A percentile compares a stretch with the other conserved stretches of the same genome.
Conservation (phyloP, 2,888 invertebrate genomes). For the Melipona beecheii region DNA sequence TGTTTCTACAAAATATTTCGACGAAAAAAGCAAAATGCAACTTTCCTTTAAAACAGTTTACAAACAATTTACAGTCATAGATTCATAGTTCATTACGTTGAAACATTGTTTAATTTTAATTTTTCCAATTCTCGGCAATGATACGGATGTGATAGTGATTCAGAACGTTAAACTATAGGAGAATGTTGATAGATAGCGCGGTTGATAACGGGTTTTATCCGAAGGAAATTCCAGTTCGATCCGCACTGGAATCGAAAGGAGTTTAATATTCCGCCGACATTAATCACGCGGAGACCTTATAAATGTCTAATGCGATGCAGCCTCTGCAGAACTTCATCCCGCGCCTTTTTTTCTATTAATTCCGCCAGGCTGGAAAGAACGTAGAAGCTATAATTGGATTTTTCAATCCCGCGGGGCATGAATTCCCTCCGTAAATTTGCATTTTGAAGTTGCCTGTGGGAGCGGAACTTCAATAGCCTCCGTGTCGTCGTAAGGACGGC, state of each 20-base stretch:
- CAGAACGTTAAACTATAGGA: too few species aligned
- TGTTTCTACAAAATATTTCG: too few species aligned
- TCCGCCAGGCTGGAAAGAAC: conserved; percentile 4
- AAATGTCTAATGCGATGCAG: background rate
- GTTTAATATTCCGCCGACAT: background rate
- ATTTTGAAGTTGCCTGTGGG: conserved; percentile 1
- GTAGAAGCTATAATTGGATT: conserved; percentile 14
- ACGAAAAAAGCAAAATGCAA: too few species aligned
- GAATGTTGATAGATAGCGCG: too few species aligned
- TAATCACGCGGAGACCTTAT: background rate
- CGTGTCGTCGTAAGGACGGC: background rate
- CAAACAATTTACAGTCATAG: too few species aligned
- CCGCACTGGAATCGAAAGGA: too few species aligned
- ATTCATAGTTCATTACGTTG: too few species aligned
- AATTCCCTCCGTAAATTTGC: conserved; percentile 20
- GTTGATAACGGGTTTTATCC: conserved; percentile 28
- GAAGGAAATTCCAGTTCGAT: background rate
- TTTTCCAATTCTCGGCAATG: too few species aligned
- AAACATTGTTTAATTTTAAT: too few species aligned
- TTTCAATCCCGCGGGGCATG: background rate
- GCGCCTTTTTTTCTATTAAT: background rate
- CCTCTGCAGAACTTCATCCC: background rate
- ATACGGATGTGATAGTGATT: too few species aligned
- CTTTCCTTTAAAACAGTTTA: too few species aligned
- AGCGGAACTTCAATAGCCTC: conserved; percentile 8